Percentiles rank a stretch among this genome's conserved stretches.
Evolutionary conservation across 2,113 vertebrate genomes (phyloP).

Genomic region (Ammodramus savannarum): DNA sequence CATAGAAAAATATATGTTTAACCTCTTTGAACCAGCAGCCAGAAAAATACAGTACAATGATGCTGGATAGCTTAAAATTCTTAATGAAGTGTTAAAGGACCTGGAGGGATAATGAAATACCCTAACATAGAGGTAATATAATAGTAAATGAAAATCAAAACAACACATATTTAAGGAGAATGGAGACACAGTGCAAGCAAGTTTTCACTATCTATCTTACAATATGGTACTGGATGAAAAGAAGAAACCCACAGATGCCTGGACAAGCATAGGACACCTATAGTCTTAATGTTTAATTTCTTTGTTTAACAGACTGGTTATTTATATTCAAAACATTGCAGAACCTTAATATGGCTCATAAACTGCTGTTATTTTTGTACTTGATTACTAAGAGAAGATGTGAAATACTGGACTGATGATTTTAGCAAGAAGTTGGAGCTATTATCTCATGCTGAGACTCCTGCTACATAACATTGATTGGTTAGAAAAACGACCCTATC

Average conservation of each 20-base stretch:
- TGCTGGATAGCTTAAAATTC: not conserved
- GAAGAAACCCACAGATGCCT: not conserved
- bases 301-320: not conserved
- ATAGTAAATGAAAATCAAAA: not conserved
- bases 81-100: not conserved
- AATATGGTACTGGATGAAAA: not conserved
- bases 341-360: not conserved
- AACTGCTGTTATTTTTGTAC: not conserved
- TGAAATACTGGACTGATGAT: not conserved
- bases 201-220: not conserved
- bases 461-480: not conserved
- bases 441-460: not conserved
- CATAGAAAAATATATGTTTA: not conserved
- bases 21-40: not conserved
- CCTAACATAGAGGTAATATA: not conserved
- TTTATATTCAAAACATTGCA: not conserved
- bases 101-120: not conserved
- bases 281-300: not conserved
- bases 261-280: not conserved
- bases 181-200: not conserved
- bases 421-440: not conserved
- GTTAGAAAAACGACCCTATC: not conserved
- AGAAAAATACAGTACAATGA: not conserved
- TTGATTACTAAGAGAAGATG: not conserved
- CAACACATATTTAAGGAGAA: not conserved